Base-by-base conservation (phyloP, 1,140 invertebrate species). In the Laodelphax striatellus region DNA sequence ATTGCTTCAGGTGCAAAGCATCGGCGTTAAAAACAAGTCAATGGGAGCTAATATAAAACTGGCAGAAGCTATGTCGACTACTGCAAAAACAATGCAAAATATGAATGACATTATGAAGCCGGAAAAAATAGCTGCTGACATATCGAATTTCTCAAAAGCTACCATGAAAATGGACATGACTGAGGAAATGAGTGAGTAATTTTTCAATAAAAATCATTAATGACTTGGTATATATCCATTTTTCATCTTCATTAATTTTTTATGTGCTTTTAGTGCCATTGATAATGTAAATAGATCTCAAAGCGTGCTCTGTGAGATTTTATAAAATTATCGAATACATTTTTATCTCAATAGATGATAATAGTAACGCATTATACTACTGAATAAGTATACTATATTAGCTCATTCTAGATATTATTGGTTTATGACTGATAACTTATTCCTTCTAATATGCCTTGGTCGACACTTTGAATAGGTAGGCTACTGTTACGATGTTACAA, bases 151-250 rank as follows among this genome's bases (percentile, higher is more conserved):
- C 75, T 80, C 83, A 68, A 82, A 83, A 70, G 88, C 89, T 55
- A 84, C 84, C 68, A 84, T 84, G 68, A 90, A 89, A 71, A 91
- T 96, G 87, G 89, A 88, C 64, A 94, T 96, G 90, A 90, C 89
- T 10, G 92, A 94, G 75, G 92, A 96, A 79, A 90, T 94, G 84
- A 92, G 88, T 91, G 79, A 79, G 82, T 79, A 41, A 62, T 28
- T 28, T 28, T n/a, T n/a, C n/a, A 6, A 6, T 4, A 28, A 28
- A 28, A 28, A 28, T 52, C 17, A 46, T 4, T 2, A 46, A 16
- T 16, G n/a, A n/a, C 9, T 46, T 46, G n/a, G 9, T 16, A 9
- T 16, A 19, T 2, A 46, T 16, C 19, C 19, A 16, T 46, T 46
- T 16, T 9, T 3, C 19, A 46, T 16, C 9, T 9, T 16, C n/a